These are phyloP conservation scores for Periparus ater DNA, from an alignment of 2,797 vertebrate genomes.

Conservation along the genomic window DNA sequence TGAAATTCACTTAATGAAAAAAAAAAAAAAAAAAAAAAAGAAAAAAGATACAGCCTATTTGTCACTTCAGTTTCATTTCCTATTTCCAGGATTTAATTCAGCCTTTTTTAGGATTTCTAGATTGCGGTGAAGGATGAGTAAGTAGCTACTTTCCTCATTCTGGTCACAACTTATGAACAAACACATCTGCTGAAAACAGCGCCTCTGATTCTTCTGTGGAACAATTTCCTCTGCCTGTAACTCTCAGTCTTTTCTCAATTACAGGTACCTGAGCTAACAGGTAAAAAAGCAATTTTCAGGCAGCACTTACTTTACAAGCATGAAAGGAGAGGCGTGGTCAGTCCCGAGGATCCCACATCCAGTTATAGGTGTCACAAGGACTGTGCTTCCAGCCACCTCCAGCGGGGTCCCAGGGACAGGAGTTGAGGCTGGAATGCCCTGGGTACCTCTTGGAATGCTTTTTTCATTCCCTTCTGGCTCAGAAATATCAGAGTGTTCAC, in stretches of 20 bases:
- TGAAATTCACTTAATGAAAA: not conserved
- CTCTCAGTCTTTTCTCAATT: not conserved
- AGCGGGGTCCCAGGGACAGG: fast-evolving
- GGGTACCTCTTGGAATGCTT: not conserved
- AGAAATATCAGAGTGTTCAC: not conserved
- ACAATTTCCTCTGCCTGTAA: not conserved
- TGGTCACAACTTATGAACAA: not conserved
- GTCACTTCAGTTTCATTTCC: conserved; percentile 5
- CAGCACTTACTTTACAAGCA: not conserved
- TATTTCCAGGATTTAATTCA: conserved; percentile 10
- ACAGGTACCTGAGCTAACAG: not conserved
- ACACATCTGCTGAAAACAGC: not conserved
- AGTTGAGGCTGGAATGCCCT: not conserved
- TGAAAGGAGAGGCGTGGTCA: not conserved
- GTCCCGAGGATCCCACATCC: not conserved
- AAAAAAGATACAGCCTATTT: not conserved
- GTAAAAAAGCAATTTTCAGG: not conserved
- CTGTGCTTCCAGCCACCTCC: not conserved
- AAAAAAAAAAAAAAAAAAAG: not conserved
- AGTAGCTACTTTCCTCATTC: not conserved
- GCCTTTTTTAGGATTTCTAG: not conserved
- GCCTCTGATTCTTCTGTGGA: not conserved
- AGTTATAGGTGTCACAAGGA: not conserved
- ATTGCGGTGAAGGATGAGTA: not conserved
- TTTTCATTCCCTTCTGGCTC: not conserved